Evolutionary conservation across 1,140 invertebrate species (phyloP), one percentile per base, ranked within the genome.

Genomic region (Pygmarrhopalites habei): DNA sequence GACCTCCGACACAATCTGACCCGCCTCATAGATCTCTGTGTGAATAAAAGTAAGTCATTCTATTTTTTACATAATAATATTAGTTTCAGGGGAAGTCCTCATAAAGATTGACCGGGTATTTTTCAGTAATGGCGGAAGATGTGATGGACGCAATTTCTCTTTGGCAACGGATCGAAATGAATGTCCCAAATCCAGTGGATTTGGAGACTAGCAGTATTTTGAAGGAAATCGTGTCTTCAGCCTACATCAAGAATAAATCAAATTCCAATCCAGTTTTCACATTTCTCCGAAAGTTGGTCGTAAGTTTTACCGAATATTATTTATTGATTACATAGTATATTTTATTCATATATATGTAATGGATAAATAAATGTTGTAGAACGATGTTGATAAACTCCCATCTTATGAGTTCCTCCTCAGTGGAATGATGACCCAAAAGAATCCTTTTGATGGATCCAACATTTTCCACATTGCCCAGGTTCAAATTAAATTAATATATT

Each of bases 401-500:
- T 56, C 53, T 17, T 56, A 56, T 56, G 53, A 56, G 25, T 56
- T 26, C 53, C 30, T 56, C n/a, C 30, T 56, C 12, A 41, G 39
- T 3, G 30, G 30, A 2, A 55, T 55, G 51, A 14, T 10, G n/a
- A 28, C 14, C 3, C 5, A 28, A 17, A 7, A 39, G 15, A 19
- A 56, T 23, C 10, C 32, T 23, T 56, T 56, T 23, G 28, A 56
- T 41, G 53, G 53, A 3, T 2, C 29, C 4, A 32, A 35, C 10
- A 56, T 56, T n/a, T 56, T 56, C 30, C 35, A 56, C 53, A 56
- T 56, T n/a, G 53, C 53, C 23, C 53, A 56, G n/a, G n/a, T n/a
- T n/a, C n/a, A n/a, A n/a, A n/a, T n/a, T n/a, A n/a, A n/a, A n/a
- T n/a, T n/a, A n/a, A n/a, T n/a, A n/a, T n/a, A n/a, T n/a, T n/a